Evolutionary conservation across 2,888 invertebrate genomes (phyloP), one percentile per base, ranked within the genome.

Genomic region (Agonopterix heracliana): DNA sequence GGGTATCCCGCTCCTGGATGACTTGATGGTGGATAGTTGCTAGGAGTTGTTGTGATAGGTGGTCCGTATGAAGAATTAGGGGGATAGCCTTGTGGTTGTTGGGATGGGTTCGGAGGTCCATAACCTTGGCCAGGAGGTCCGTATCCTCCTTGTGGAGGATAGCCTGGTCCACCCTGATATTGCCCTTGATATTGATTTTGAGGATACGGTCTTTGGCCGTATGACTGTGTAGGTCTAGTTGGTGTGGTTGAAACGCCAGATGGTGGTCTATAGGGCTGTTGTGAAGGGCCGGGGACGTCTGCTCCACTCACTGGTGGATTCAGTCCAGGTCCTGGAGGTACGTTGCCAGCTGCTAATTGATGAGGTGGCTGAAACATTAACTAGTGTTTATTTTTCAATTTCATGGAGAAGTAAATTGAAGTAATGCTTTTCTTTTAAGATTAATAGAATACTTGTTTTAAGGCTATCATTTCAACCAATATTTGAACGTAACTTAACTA

Each of bases 121-220:
- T 92, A 91, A 34, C 91, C 90, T 65, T 92, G 92, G 50, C 88
- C 90, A 46, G 92, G 92, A 48, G 92, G 92, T 10, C 92, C 92
- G 78, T 93, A 93, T 34, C 90, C 90, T 49, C 90, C 90, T 68
- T 93, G 93, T 47, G 93, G 93, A 43, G 93, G 93, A 9, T 82
- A 90, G 42, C 89, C 89, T 55, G 89, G 89, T 53, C 88, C 86
- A 59, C 88, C 89, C 65, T 89, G 88, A 63, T 91, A 91, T 58
- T 91, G 90, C 1, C 83, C 84, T 64, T 92, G 91, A 63, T 92
- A 92, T 64, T 92, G 92, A 61, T 90, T 92, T 72, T 93, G 93
- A 52, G 92, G 92, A 65, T 92, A 92, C 40, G 91, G 91, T 63
- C 93, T 87, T 67, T 93, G 93, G 8, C 91, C 91, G 74, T 93